Conservation (phyloP, 2,888 invertebrate genomes). For the Calameuta idolon region DNA sequence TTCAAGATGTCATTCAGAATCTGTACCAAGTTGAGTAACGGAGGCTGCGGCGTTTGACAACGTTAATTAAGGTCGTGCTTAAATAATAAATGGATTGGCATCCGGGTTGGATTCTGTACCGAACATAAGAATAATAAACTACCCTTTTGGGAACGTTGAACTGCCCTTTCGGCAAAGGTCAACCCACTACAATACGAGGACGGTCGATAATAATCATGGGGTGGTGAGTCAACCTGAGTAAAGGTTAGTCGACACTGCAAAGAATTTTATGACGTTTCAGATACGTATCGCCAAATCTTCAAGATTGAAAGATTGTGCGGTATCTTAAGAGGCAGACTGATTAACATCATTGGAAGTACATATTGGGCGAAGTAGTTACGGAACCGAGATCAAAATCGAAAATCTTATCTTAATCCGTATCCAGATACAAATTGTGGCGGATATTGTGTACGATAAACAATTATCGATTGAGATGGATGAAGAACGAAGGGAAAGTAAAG, state of each 20-base stretch:
- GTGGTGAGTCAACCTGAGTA: neutral
- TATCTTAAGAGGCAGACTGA: neutral
- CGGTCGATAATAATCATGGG: neutral
- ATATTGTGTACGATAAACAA: neutral
- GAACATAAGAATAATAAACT: neutral
- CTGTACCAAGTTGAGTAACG: conserved; percentile 19
- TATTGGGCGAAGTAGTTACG: neutral
- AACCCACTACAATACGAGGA: neutral
- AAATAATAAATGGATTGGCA: conserved; percentile 35
- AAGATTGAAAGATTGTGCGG: neutral
- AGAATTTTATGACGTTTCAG: neutral
- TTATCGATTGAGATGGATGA: neutral
- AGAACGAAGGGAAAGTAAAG: neutral
- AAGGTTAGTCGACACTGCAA: neutral
- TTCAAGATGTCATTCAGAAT: conserved; percentile 31
- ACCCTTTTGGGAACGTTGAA: neutral
- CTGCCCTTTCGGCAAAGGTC: neutral
- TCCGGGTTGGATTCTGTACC: neutral
- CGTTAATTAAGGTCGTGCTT: conserved; percentile 40
- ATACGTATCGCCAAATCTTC: neutral
- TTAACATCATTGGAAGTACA: neutral
- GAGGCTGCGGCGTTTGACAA: conserved; percentile 36
- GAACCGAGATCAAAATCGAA: neutral
- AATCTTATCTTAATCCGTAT: neutral
- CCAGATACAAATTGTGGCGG: neutral